Percentiles rank a stretch among this genome's conserved stretches.
These are phyloP conservation scores for Callinectes sapidus DNA, from an alignment of 2,888 invertebrate genomes.

Conservation along the genomic window DNA sequence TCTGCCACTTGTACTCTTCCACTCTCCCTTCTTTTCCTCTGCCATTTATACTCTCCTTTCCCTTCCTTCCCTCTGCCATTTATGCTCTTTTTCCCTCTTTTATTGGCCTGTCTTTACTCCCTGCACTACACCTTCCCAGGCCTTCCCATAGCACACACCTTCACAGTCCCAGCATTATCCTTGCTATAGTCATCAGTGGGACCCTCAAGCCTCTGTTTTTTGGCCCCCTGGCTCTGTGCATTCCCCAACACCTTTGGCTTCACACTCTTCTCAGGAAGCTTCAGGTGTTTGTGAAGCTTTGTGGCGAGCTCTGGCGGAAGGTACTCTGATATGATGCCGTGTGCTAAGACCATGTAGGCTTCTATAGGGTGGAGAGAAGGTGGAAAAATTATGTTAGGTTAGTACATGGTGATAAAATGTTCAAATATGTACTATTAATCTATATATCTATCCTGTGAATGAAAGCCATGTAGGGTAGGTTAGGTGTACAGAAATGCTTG, in stretches of 20 bases:
- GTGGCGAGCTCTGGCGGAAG: conserved; percentile 52
- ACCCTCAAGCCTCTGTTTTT: conserved; percentile 53
- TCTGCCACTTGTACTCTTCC: no score
- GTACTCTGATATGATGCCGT: conserved; percentile 70
- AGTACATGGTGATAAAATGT: no score
- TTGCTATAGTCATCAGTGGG: conserved; percentile 63
- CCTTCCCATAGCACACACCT: conserved; percentile 20
- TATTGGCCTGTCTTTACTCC: no score
- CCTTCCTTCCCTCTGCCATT: no score
- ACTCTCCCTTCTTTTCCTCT: no score
- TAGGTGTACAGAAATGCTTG: no score
- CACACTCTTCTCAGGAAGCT: conserved; percentile 51
- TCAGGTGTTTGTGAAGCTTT: conserved; percentile 43
- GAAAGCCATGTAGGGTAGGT: no score
- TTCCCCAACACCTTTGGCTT: conserved; percentile 44
- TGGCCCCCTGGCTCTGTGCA: conserved; percentile 44
- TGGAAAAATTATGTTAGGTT: not conserved
- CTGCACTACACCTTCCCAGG: no score
- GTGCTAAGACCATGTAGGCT: conserved; percentile 61
- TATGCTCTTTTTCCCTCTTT: no score
- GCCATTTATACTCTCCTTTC: no score
- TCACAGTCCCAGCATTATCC: not conserved
- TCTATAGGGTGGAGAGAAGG: conserved; percentile 39
- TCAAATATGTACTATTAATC: no score
- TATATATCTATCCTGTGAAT: no score